phyloP scores from a whole-genome alignment of 2,113 vertebrate genomes.

The Callopanchax toddi region DNA sequence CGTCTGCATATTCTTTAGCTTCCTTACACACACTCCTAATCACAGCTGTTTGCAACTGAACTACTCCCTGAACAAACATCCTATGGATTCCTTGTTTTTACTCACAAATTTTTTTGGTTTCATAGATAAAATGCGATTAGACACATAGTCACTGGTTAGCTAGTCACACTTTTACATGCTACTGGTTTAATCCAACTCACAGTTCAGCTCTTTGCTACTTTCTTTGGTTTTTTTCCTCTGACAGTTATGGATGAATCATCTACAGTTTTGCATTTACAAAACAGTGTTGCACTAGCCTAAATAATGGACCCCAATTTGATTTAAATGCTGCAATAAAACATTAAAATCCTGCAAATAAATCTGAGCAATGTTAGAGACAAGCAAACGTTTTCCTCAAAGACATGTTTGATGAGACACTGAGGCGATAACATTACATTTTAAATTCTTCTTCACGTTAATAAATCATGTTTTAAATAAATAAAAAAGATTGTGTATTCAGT shows the following conservation, averaged over 20 bases:
- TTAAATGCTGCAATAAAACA: too few relatives aligned
- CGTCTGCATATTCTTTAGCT: background rate
- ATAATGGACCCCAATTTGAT: too few relatives aligned
- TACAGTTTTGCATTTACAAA: too few relatives aligned
- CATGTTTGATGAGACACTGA: background rate
- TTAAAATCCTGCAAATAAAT: too few relatives aligned
- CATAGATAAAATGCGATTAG: conserved; percentile 34
- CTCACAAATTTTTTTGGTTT: conserved; percentile 45
- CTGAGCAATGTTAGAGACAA: too few relatives aligned
- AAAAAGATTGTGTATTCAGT: too few relatives aligned
- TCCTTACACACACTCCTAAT: conserved; percentile 25
- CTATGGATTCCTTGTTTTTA: conserved; percentile 33
- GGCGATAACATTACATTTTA: background rate
- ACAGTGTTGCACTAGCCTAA: too few relatives aligned
- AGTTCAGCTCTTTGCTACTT: too few relatives aligned
- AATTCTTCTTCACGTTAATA: background rate
- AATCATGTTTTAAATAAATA: background rate
- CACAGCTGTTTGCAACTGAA: conserved; percentile 46
- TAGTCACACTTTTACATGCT: conserved; percentile 15
- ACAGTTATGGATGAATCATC: too few relatives aligned
- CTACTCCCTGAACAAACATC: conserved; percentile 64
- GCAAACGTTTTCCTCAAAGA: background rate
- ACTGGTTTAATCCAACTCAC: too few relatives aligned
- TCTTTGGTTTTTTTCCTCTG: too few relatives aligned
- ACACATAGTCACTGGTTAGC: conserved; percentile 24